These are phyloP conservation scores for Marisa cornuarietis DNA, from an alignment of 1,140 invertebrate species.

Conservation along the genomic window DNA sequence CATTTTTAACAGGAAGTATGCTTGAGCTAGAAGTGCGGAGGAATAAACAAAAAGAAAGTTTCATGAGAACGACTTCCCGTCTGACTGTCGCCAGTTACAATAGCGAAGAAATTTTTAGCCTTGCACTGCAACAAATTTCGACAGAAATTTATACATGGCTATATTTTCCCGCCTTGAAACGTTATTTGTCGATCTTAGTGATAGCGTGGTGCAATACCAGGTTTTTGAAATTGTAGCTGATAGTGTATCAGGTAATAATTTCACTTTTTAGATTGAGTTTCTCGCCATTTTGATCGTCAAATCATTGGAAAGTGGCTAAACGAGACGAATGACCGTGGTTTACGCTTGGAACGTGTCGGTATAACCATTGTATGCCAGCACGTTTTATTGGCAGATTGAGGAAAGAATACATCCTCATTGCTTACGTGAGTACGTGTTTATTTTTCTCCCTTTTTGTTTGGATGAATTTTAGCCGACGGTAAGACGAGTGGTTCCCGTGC, in stretches of 20 bases:
- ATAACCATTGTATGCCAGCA: constrained; percentile 1
- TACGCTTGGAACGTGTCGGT: not conserved
- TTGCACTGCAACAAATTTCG: constrained; percentile 26
- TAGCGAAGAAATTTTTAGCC: constrained; percentile 43
- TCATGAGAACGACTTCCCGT: constrained; percentile 40
- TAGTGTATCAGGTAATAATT: constrained; percentile 27
- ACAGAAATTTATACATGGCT: constrained; percentile 28
- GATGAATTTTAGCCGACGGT: no score
- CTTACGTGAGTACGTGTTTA: not conserved
- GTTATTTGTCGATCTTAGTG: not conserved
- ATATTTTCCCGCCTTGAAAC: constrained; percentile 27
- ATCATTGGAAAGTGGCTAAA: constrained; percentile 8
- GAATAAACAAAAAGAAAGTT: constrained; percentile 28
- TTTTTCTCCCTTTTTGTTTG: no score
- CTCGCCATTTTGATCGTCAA: constrained; percentile 25
- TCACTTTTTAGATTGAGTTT: constrained; percentile 18
- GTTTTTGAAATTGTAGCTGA: constrained; percentile 1
- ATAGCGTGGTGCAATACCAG: not conserved
- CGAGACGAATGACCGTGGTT: not conserved
- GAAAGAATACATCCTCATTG: not conserved
- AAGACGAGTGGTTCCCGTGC: no score
- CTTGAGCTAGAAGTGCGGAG: constrained; percentile 18
- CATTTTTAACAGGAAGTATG: constrained; percentile 27
- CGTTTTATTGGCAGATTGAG: not conserved
- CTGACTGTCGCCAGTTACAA: constrained; percentile 58